These are phyloP conservation scores for Psittacula cyanocephala DNA, from an alignment of 2,113 vertebrate genomes.

Conservation along the genomic window DNA sequence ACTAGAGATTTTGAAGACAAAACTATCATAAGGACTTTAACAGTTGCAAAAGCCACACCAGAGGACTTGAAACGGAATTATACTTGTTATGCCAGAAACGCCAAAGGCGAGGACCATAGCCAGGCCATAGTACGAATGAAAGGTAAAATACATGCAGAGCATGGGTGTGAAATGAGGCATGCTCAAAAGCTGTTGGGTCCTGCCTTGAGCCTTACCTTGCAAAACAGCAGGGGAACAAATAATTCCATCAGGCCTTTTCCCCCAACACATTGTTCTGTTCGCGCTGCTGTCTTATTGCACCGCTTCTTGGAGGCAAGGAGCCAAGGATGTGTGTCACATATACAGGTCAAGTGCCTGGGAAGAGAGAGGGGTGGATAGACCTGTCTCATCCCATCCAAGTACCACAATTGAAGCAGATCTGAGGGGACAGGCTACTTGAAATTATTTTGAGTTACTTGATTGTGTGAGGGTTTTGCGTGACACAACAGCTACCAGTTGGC, in stretches of 20 bases:
- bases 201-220: not conserved
- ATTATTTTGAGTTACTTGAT: not conserved
- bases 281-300: not conserved
- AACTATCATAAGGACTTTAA: slow-evolving; percentile 61
- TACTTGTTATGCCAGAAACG: slow-evolving; percentile 80
- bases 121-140: slow-evolving; percentile 72
- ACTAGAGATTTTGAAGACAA: slow-evolving; percentile 56
- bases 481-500: not conserved
- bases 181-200: not conserved
- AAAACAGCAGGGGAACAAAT: not conserved
- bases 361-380: not conserved
- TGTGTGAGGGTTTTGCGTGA: not conserved
- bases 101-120: slow-evolving; percentile 53
- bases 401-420: not conserved
- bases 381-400: not conserved
- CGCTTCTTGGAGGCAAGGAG: not conserved
- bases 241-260: not conserved
- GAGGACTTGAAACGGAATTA: slow-evolving; percentile 81
- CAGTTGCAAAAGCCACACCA: slow-evolving; percentile 71
- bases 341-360: not conserved
- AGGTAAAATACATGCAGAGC: slow-evolving; percentile 54
- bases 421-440: not conserved
- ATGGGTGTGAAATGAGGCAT: not conserved
- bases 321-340: rapidly evolving
- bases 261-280: not conserved